Conservation (phyloP, 2,797 vertebrate species). For the Betta splendens region DNA sequence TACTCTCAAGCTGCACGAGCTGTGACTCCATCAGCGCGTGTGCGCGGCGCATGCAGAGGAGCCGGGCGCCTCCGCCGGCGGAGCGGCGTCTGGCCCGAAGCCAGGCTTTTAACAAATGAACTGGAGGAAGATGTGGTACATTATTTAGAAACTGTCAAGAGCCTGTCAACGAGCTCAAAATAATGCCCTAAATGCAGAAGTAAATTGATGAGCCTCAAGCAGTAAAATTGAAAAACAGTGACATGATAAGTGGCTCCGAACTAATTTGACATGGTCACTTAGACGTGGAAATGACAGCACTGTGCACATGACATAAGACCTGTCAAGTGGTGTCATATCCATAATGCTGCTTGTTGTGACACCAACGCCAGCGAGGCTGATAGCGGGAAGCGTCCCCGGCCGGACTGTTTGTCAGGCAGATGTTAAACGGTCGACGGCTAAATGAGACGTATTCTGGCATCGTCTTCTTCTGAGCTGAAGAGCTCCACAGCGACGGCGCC, state of each 20-base stretch:
- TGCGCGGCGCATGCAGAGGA: conserved; percentile 38
- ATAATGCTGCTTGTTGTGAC: conserved; percentile 43
- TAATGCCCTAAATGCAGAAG: conserved; percentile 62
- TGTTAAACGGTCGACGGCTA: conserved; percentile 14
- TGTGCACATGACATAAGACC: conserved; percentile 53
- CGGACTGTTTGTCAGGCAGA: conserved; percentile 46
- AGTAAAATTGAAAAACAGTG: conserved; percentile 63
- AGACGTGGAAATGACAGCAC: conserved; percentile 51
- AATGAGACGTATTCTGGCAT: conserved; percentile 31
- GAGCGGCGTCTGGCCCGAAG: conserved; percentile 57
- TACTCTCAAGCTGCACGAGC: conserved; percentile 54
- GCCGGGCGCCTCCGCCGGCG: conserved; percentile 38
- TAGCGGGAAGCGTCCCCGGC: conserved; percentile 23
- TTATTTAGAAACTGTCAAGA: conserved; percentile 66
- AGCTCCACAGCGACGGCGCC: conserved; percentile 6
- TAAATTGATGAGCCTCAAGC: conserved; percentile 63
- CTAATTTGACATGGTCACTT: conserved; percentile 70
- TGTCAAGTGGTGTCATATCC: conserved; percentile 45
- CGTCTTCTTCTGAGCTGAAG: conserved; percentile 1
- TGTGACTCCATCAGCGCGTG: conserved; percentile 52
- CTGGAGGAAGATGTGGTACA: conserved; percentile 56
- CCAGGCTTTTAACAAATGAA: conserved; percentile 76
- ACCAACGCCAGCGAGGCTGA: conserved; percentile 12
- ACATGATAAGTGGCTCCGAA: conserved; percentile 69
- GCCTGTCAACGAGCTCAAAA: conserved; percentile 64